Percentiles rank a stretch among this genome's conserved stretches.
Evolutionary conservation across 1,140 invertebrate genomes (phyloP).

Genomic region (Pemphigus obesinymphae): DNA sequence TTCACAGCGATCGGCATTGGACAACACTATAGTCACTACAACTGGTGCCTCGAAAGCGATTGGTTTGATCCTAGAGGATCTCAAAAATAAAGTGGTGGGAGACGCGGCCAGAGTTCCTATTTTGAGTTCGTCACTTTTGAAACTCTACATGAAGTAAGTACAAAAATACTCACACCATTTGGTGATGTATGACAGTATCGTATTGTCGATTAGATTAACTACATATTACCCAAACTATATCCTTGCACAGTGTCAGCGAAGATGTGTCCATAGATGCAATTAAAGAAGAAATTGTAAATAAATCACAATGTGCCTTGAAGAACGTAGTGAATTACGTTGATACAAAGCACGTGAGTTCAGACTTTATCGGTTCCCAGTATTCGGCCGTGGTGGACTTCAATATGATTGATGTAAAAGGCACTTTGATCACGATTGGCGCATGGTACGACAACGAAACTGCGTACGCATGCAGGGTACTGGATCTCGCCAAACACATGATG

Average conservation of each 20-base stretch:
- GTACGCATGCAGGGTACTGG: not conserved
- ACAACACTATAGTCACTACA: slow-evolving; percentile 73
- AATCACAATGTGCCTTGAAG: not conserved
- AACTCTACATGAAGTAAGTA: too few relatives aligned
- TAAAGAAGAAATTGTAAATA: not conserved
- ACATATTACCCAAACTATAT: not conserved
- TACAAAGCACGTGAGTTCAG: not conserved
- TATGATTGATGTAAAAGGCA: not conserved
- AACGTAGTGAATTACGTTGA: not conserved
- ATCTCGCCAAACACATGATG: not conserved
- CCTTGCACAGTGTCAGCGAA: not conserved
- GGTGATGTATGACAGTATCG: not conserved
- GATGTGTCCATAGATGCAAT: not conserved
- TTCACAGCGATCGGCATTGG: slow-evolving; percentile 65
- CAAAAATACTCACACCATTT: not conserved
- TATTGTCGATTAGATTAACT: too few relatives aligned
- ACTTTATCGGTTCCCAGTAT: not conserved
- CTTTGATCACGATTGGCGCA: not conserved
- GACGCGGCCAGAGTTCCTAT: slow-evolving; percentile 74
- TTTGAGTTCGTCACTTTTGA: slow-evolving; percentile 61
- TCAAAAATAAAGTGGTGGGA: slow-evolving; percentile 63
- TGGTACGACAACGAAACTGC: not conserved
- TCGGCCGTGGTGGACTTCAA: not conserved
- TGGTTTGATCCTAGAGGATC: slow-evolving; percentile 63
- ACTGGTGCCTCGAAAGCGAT: slow-evolving; percentile 76